Evolutionary conservation across 2,113 vertebrate species (phyloP).

Genomic region (Saccopteryx leptura): DNA sequence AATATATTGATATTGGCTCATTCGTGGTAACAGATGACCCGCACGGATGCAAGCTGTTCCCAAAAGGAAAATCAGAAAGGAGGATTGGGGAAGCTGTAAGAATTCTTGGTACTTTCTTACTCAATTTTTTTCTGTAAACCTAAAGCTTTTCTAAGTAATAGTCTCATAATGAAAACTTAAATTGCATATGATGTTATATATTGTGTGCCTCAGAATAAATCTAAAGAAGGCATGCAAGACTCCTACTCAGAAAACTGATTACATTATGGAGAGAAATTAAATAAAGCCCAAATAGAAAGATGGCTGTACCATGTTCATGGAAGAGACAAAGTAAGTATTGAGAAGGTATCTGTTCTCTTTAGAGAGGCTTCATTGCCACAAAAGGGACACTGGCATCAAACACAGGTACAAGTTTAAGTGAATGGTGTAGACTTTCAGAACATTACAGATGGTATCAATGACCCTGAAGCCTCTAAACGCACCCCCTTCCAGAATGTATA

Average conservation of each 20-base stretch:
- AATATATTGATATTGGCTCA: neutral
- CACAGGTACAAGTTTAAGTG: neutral
- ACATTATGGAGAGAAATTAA: neutral
- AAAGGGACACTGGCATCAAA: neutral
- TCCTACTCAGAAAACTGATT: neutral
- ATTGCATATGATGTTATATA: neutral
- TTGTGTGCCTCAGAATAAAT: neutral
- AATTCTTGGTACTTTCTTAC: neutral
- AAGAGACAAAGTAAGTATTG: neutral
- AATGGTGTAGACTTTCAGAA: neutral
- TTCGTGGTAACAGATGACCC: neutral
- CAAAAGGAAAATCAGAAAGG: accelerated
- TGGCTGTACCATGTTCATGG: neutral
- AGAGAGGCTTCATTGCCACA: neutral
- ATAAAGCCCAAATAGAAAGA: neutral
- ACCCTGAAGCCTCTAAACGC: neutral
- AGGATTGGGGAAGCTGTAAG: neutral
- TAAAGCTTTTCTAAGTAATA: neutral
- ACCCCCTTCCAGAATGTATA: too few relatives aligned
- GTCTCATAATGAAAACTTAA: neutral
- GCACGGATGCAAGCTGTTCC: neutral
- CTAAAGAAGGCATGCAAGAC: neutral
- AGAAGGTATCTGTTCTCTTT: neutral
- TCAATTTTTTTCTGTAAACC: neutral
- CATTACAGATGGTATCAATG: accelerated